Conservation (phyloP, 2,888 invertebrate species). For the Nycteola revayana region DNA sequence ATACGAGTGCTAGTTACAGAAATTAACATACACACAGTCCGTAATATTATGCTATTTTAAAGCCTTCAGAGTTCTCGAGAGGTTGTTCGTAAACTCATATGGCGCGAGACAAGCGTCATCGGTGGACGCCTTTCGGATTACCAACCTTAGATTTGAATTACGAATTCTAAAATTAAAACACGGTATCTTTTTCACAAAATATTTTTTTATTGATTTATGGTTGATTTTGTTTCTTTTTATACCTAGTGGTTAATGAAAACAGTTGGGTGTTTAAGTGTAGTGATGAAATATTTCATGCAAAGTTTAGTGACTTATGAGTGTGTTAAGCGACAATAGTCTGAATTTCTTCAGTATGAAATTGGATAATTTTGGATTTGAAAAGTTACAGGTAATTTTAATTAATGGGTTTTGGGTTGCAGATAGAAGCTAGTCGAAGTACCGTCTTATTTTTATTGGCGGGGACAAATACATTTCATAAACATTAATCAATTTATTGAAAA, state of each 20-base stretch:
- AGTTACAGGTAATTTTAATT: slow-evolving; percentile 75
- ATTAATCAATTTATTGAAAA: too few relatives aligned
- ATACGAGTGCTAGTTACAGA: slow-evolving; percentile 40
- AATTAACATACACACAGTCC: slow-evolving; percentile 41
- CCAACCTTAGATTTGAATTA: slow-evolving; percentile 39
- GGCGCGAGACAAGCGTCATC: slow-evolving; percentile 60
- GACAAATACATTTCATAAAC: too few relatives aligned
- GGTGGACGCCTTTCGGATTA: slow-evolving; percentile 57
- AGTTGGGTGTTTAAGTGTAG: slow-evolving; percentile 3
- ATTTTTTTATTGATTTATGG: too few relatives aligned
- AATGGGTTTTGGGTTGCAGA: too few relatives aligned
- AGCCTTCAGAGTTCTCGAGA: slow-evolving; percentile 42
- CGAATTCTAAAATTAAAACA: slow-evolving; percentile 26
- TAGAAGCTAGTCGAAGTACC: too few relatives aligned
- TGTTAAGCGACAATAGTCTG: slow-evolving; percentile 21
- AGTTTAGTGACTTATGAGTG: slow-evolving; percentile 30
- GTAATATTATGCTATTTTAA: slow-evolving; percentile 46
- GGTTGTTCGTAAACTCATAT: slow-evolving; percentile 59
- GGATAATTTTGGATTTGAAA: slow-evolving; percentile 76
- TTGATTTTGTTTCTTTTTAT: slow-evolving; percentile 4
- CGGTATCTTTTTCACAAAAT: neutral
- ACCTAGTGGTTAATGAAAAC: slow-evolving; percentile 10
- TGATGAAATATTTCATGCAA: slow-evolving; percentile 22
- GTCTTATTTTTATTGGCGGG: too few relatives aligned
- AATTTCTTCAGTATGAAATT: slow-evolving; percentile 62